Evolutionary conservation across 2,888 invertebrate species (phyloP).

Genomic region (Trileptium ribeirensis): DNA sequence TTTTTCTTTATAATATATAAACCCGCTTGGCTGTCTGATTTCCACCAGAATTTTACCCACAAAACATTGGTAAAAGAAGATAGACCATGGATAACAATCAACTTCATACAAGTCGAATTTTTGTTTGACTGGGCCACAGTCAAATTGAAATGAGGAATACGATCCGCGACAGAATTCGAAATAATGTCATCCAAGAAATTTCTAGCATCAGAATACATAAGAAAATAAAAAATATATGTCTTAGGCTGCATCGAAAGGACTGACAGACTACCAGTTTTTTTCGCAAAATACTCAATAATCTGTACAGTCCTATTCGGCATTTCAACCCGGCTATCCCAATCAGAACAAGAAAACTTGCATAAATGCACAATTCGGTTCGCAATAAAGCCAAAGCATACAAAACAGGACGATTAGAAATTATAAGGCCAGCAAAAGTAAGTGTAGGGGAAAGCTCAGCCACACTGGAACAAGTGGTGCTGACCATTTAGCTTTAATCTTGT

Average conservation of each 20-base stretch:
- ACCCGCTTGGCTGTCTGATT: not conserved
- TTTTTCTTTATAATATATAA: not conserved
- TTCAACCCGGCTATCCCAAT: not conserved
- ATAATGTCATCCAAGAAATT: not conserved
- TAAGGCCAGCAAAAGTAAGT: too few species aligned
- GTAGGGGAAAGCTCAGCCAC: too few species aligned
- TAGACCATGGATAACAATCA: not conserved
- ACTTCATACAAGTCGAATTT: not conserved
- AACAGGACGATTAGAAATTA: too few species aligned
- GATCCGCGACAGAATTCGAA: not conserved
- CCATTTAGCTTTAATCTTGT: too few species aligned
- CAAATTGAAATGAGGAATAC: not conserved
- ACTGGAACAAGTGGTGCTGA: too few species aligned
- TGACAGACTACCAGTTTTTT: not conserved
- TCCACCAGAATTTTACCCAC: not conserved
- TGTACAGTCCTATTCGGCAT: not conserved
- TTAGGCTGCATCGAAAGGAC: not conserved
- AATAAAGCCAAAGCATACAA: too few species aligned
- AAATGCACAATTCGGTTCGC: too few species aligned
- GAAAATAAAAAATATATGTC: not conserved
- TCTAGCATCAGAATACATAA: not conserved
- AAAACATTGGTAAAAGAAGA: not conserved
- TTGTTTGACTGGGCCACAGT: not conserved
- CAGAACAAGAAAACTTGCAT: too few species aligned
- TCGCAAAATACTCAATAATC: not conserved